Percentiles rank a stretch among this genome's conserved stretches.
phyloP scores from a whole-genome alignment of 2,888 invertebrate species.

The Stenodera caucasica region DNA sequence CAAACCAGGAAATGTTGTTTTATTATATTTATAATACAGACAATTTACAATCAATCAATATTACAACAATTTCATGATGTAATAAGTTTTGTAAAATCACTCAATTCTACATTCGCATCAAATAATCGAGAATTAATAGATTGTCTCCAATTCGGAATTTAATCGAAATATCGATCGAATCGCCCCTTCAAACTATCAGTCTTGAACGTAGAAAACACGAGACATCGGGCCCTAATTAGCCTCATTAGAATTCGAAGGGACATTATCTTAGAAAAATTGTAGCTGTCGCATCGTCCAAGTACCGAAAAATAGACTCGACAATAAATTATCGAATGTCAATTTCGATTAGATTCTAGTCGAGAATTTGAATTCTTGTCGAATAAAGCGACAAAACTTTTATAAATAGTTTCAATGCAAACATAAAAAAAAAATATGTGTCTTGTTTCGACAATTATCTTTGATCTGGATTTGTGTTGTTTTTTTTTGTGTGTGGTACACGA shows the following conservation, averaged over 20 bases:
- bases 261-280: slow-evolving; percentile 22
- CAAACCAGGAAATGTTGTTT: slow-evolving; percentile 1
- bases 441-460: slow-evolving; percentile 15
- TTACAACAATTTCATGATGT: not conserved
- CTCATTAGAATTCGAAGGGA: slow-evolving; percentile 22
- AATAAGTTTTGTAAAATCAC: too few species aligned
- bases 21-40: not conserved
- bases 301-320: slow-evolving; percentile 20
- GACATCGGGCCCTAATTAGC: slow-evolving; percentile 28
- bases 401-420: too few species aligned
- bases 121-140: too few species aligned
- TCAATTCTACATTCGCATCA: too few species aligned
- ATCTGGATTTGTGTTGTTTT: too few species aligned
- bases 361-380: too few species aligned
- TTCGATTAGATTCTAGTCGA: slow-evolving; percentile 16
- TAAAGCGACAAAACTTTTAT: too few species aligned
- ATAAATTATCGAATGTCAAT: slow-evolving; percentile 23
- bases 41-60: not conserved
- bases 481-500: too few species aligned
- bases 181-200: slow-evolving; percentile 19
- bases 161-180: slow-evolving; percentile 23
- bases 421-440: slow-evolving; percentile 16
- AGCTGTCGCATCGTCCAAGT: slow-evolving; percentile 19
- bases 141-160: not conserved
- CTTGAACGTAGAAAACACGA: slow-evolving; percentile 21